Base-by-base conservation (phyloP, 2,888 invertebrate species). In the Proisotoma minuta region DNA sequence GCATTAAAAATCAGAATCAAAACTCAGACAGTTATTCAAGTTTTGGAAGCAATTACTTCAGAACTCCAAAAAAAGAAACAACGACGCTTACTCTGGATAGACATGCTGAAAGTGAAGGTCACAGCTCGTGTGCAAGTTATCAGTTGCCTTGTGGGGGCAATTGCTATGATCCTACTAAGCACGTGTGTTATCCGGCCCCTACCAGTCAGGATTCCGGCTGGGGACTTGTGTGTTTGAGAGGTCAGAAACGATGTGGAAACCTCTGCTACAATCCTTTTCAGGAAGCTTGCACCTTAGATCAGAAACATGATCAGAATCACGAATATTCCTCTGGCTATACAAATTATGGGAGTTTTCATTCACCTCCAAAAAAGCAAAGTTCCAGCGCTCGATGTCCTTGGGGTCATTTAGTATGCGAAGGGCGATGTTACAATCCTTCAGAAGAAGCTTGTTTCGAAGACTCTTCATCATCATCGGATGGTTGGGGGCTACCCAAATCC, bases 341-440 rank as follows among this genome's bases (percentile, higher is more conserved):
- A n/a, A n/a, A n/a, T n/a, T n/a, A n/a, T n/a, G n/a, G n/a, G n/a
- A n/a, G n/a, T n/a, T n/a, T n/a, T n/a, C n/a, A n/a, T n/a, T n/a
- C n/a, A n/a, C n/a, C n/a, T n/a, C n/a, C n/a, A n/a, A 5, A 47
- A 8, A 12, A 20, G 23, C 47, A 47, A 47, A 49, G 5, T 23
- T 5, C 49, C 4, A 3, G 12, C 5, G 4, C 18, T 5, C 3
- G 20, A 5, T 54, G 53, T 29, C 29, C 39, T 4, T 34, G 53
- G 20, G 39, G 39, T 3, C n/a, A 54, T 3, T 28, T 18, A 23
- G 15, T 54, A 18, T 54, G 53, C n/a, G 53, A 54, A 3, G 53
- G 53, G 5, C 29, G 29, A 22, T 54, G 53, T 20, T 54, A 54
- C 53, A 54, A 54, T 20, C 53, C 53, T 3, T 29, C 18, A 12